phyloP scores from a whole-genome alignment of 2,888 invertebrate species.

The Clostera curtula region DNA sequence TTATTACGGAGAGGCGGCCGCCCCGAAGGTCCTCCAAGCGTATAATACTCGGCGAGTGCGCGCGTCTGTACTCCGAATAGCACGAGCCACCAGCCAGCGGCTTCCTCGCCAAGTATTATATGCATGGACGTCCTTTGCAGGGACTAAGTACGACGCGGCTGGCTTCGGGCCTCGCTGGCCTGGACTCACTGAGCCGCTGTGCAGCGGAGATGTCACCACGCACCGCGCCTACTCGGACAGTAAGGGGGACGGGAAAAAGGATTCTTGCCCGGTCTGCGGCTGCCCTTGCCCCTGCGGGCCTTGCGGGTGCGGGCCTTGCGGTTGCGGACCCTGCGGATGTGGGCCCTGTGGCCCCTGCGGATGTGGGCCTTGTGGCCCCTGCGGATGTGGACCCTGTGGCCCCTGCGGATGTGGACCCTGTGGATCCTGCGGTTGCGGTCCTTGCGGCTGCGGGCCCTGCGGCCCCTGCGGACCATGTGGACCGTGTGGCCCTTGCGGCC shows the following conservation, averaged over 20 bases:
- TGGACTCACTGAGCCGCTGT: slow-evolving; percentile 27
- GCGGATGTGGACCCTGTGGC: slow-evolving; percentile 16
- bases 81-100: slow-evolving; percentile 42
- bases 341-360: slow-evolving; percentile 20
- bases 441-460: slow-evolving; percentile 25
- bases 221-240: slow-evolving; percentile 31
- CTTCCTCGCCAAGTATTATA: slow-evolving; percentile 54
- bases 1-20: slow-evolving; percentile 63
- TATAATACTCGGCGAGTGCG: slow-evolving; percentile 58
- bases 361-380: slow-evolving; percentile 9
- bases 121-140: slow-evolving; percentile 62
- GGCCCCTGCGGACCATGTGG: slow-evolving; percentile 31
- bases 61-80: slow-evolving; percentile 57
- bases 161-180: slow-evolving; percentile 17
- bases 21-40: slow-evolving; percentile 46
- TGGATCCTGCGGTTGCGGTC: slow-evolving; percentile 27
- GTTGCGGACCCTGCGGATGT: slow-evolving; percentile 23
- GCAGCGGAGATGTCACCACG: slow-evolving; percentile 44
- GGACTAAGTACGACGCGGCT: slow-evolving; percentile 19
- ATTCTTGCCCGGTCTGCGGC: slow-evolving; percentile 21
- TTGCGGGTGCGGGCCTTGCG: slow-evolving; percentile 32
- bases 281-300: slow-evolving; percentile 31
- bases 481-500: slow-evolving; percentile 25
- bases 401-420: slow-evolving; percentile 26
- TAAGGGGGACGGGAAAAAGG: slow-evolving; percentile 32